Conservation (phyloP, 2,888 invertebrate genomes). For the Bellardia pandia region DNA sequence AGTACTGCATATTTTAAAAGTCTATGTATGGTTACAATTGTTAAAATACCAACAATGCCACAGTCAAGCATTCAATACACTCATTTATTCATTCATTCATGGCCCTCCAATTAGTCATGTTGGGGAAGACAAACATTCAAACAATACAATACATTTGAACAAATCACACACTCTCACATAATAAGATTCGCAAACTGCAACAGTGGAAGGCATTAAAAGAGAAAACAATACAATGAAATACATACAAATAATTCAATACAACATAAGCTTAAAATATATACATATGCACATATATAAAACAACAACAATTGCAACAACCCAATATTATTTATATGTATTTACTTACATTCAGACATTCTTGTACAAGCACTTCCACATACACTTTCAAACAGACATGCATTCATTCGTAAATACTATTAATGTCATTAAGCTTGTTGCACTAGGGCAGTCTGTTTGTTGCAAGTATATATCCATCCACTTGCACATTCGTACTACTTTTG, state of each 20-base stretch:
- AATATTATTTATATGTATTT: constrained; percentile 20
- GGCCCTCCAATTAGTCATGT: constrained; percentile 69
- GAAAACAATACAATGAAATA: constrained; percentile 34
- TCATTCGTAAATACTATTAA: constrained; percentile 58
- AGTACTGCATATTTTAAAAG: constrained; percentile 27
- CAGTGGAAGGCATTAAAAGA: constrained; percentile 18
- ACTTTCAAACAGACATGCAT: constrained; percentile 1
- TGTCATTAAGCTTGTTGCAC: constrained; percentile 59
- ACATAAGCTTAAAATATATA: constrained; percentile 31
- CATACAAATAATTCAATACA: neutral
- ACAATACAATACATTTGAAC: neutral
- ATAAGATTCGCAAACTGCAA: constrained; percentile 27
- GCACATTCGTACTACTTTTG: constrained; percentile 43
- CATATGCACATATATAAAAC: neutral
- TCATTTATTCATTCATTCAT: constrained; percentile 58
- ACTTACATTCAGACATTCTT: constrained; percentile 19
- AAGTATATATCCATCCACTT: neutral
- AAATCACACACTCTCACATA: constrained; percentile 4
- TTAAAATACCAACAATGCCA: constrained; percentile 49
- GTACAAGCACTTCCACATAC: neutral
- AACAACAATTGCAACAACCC: constrained; percentile 3
- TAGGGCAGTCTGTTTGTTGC: constrained; percentile 26
- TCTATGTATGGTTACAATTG: constrained; percentile 39
- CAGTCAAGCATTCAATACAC: constrained; percentile 41
- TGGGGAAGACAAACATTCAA: constrained; percentile 43